Evolutionary conservation across 2,888 invertebrate genomes (phyloP), one percentile per base, ranked within the genome.

Genomic region (Labia minor): DNA sequence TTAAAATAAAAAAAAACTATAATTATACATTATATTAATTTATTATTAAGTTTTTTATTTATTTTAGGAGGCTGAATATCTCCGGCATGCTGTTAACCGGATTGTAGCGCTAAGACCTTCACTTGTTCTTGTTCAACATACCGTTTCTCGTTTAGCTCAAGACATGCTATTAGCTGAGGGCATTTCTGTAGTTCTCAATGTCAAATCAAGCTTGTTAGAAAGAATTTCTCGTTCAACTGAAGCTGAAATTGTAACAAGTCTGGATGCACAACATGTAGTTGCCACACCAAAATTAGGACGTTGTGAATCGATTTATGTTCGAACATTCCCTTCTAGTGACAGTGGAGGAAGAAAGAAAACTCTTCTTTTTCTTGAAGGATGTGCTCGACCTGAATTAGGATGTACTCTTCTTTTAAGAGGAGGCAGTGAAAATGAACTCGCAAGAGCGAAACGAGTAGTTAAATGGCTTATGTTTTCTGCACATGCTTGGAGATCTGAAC

Each of bases 401-500:
- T 92, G 92, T 71, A 92, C 95, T 18, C 87, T 97, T 62, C 77
- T 95, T 1, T 78, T 98, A 1, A 83, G 94, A n/a, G 82, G 81
- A 1, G 84, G 84, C 0, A 80, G 83, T 0, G 77, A 82, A 67
- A 76, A 79, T n/a, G 94, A 95, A 75, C 80, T 96, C 6, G 81
- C 85, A 10, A 85, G 87, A 74, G 86, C 95, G 0, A 96, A 97
- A 76, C 86, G 85, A 72, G 89, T 95, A 0, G 85, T 89, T 0
- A 86, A 86, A 64, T 88, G 90, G 74, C 84, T 95, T 82, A 82
- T 94, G 0, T 89, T 90, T 69, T 86, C 90, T 0, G 85, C 88
- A 37, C 97, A 97, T 77, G 96, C 96, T 73, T 92, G 94, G 87
- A 85, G 90, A 64, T 79, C 97, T 62, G 98, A 99, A 77, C 88